phyloP scores from a whole-genome alignment of 2,113 vertebrate genomes.

The Malaclemys terrapin region DNA sequence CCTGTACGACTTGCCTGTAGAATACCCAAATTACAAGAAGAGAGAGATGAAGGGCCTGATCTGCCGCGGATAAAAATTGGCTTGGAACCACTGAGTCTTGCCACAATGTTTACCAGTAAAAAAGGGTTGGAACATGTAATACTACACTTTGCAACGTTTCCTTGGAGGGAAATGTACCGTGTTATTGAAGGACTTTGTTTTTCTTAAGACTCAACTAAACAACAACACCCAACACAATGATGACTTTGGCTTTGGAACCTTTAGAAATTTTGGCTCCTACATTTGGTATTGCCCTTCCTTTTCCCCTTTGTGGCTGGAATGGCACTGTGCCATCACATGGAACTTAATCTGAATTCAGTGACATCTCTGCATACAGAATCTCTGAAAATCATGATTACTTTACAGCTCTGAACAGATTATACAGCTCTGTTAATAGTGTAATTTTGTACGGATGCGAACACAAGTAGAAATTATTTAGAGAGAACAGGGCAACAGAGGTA shows the following conservation, averaged over 20 bases:
- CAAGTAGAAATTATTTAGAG: background rate
- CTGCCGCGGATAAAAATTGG: background rate
- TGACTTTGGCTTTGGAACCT: accelerated
- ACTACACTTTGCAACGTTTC: background rate
- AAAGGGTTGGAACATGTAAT: accelerated
- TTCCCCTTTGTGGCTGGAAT: background rate
- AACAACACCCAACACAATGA: no score
- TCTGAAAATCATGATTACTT: background rate
- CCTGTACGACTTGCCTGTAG: background rate
- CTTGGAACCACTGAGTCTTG: background rate
- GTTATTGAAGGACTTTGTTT: accelerated
- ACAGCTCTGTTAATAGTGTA: background rate
- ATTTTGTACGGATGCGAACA: background rate
- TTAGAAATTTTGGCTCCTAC: background rate
- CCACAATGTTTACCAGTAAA: background rate
- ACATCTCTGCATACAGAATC: background rate
- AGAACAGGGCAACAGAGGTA: background rate
- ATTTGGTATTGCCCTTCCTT: background rate
- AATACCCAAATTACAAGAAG: background rate
- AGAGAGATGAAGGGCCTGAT: background rate
- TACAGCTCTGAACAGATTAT: background rate
- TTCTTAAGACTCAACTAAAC: background rate
- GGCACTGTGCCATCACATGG: background rate
- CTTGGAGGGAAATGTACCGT: background rate
- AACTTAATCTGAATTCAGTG: background rate